Conservation (phyloP, 1,140 invertebrate species). For the Dreissena rostriformis region DNA sequence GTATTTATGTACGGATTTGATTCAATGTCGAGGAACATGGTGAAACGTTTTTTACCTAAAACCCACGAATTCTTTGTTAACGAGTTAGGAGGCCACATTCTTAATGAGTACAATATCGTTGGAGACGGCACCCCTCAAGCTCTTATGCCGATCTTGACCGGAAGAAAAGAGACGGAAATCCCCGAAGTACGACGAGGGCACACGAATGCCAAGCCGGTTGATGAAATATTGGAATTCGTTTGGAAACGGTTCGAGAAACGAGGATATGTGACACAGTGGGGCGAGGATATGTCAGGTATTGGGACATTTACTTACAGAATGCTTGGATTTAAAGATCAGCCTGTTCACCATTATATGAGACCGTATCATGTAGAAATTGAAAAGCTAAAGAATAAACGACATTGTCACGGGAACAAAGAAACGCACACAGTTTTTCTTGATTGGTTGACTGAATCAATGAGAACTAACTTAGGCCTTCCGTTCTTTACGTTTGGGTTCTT, state of each 20-base stretch:
- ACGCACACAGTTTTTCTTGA: conserved; percentile 88
- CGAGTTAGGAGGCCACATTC: conserved; percentile 86
- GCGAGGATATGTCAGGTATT: conserved; percentile 92
- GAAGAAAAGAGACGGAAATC: conserved; percentile 89
- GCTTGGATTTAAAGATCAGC: conserved; percentile 91
- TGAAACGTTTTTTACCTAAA: conserved; percentile 92
- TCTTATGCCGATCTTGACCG: conserved; percentile 93
- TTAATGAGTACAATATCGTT: conserved; percentile 95
- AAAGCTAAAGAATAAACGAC: conserved; percentile 83
- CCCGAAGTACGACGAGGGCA: conserved; percentile 86
- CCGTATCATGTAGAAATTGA: conserved; percentile 88
- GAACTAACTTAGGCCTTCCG: background rate
- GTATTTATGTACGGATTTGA: conserved; percentile 96
- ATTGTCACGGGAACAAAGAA: conserved; percentile 90
- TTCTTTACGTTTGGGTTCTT: conserved; percentile 90
- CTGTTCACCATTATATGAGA: conserved; percentile 95
- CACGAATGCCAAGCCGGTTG: conserved; percentile 86
- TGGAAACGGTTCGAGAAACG: conserved; percentile 81
- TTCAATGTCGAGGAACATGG: conserved; percentile 93
- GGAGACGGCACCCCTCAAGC: conserved; percentile 97
- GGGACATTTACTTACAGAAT: conserved; percentile 96
- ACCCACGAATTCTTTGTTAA: conserved; percentile 90
- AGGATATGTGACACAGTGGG: conserved; percentile 89
- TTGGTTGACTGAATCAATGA: conserved; percentile 85
- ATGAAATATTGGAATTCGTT: conserved; percentile 75